Base-by-base conservation (phyloP, 2,888 invertebrate genomes). In the Napeogenes sylphis region DNA sequence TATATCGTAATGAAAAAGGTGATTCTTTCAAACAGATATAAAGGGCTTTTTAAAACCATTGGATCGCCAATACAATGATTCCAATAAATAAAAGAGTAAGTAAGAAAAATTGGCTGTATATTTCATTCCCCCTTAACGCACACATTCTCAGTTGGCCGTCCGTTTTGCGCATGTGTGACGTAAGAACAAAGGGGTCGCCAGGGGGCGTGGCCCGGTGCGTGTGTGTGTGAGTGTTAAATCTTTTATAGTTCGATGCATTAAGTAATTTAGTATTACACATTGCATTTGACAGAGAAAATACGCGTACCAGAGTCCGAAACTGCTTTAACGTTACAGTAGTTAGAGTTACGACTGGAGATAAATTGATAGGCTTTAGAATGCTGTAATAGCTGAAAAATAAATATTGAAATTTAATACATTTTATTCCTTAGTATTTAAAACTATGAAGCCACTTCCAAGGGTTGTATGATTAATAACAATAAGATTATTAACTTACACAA, bases 221-320 rank as follows among this genome's bases (percentile, higher is more conserved):
- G 75, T 75, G 75, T 73, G 75, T 56, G 66, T 56, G 65, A 73
- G 83, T 80, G 82, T 80, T 88, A 87, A 87, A 89, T 89, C 88
- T 89, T 89, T 88, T 86, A 89, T 88, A 89, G 89, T 85, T 88
- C 85, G 86, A 76, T 89, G 89, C 89, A 87, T 89, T 89, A 85
- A 87, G 87, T 89, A 86, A 89, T 90, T 89, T 89, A 90, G 80
- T 87, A 83, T 85, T 83, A 85, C 85, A 79, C 79, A 79, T 80
- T 89, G 88, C 87, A 84, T 84, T 87, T 86, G 88, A 87, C 82
- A 79, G 75, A 75, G 75, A 73, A 67, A 45, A 45, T 53, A 64
- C 64, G 58, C 57, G 55, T 55, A 42, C 45, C 38, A 62, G 58
- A 56, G 6, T 38, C 57, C 12, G 10, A 51, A 33, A 51, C 35